phyloP scores from a whole-genome alignment of 2,888 invertebrate species.

The Orchesellides sinensis region DNA sequence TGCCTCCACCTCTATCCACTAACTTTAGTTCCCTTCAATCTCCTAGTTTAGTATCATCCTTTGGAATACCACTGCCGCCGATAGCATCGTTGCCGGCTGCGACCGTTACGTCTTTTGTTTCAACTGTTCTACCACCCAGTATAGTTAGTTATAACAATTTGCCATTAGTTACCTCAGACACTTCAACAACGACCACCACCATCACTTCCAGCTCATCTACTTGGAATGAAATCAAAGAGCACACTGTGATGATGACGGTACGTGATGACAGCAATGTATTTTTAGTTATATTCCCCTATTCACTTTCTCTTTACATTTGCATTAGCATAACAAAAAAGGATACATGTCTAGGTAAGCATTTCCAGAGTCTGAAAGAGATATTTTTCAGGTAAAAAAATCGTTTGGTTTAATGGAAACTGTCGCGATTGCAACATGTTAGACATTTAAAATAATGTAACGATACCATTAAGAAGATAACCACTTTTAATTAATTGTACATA shows the following conservation, averaged over 20 bases:
- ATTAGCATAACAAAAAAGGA: no score
- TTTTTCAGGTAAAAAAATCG: slow-evolving; percentile 33
- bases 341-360: no score
- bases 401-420: no score
- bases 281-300: not conserved
- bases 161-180: slow-evolving; percentile 35
- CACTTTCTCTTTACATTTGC: no score
- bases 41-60: slow-evolving; percentile 55
- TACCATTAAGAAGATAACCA: no score
- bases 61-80: slow-evolving; percentile 26
- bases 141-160: slow-evolving; percentile 45
- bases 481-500: no score
- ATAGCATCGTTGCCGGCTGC: slow-evolving; percentile 14
- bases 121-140: slow-evolving; percentile 21
- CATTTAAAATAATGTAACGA: no score
- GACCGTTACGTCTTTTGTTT: slow-evolving; percentile 32
- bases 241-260: slow-evolving; percentile 70
- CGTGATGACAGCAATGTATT: slow-evolving; percentile 48
- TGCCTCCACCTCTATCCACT: slow-evolving; percentile 42
- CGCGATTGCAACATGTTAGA: no score
- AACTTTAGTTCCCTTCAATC: slow-evolving; percentile 40
- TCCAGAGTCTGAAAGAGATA: slow-evolving; percentile 51
- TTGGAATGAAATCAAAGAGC: slow-evolving; percentile 69
- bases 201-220: slow-evolving; percentile 59
- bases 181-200: slow-evolving; percentile 44